Evolutionary conservation across 2,797 vertebrate genomes (phyloP), one percentile per base, ranked within the genome.

Genomic region (Nannoperca australis): DNA sequence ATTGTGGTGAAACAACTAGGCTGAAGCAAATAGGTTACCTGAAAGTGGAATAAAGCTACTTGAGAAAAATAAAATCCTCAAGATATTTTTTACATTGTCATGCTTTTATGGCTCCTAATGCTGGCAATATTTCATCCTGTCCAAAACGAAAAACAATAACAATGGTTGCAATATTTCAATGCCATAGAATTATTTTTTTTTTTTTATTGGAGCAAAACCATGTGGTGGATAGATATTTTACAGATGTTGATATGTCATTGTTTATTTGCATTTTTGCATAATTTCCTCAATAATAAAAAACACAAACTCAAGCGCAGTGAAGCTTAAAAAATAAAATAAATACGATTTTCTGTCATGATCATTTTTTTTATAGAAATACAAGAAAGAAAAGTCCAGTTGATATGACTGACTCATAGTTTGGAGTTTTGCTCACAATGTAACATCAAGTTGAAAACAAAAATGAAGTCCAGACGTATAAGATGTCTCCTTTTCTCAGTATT

Each of bases 111-210:
- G 58, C 72, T 47, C 18, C 51, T 81, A 74, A 82, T 80, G 70
- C 40, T 70, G 55, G 53, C 58, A 47, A 85, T 83, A 82, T 82
- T 72, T 86, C 79, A 82, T 78, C 60, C 60, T 85, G 81, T 81
- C 83, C 13, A 17, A 42, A 58, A 61, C 79, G 76, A 79, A 83
- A 83, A 61, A 59, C 54, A 8, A n/a, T 70, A 70, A 59, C 66
- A 62, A 22, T 36, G 20, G 58, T 53, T 34, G 74, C 38, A 78
- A 81, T 86, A 69, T 65, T 70, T 81, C 81, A 86, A n/a, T 68
- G 70, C 61, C 84, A 71, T 4, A 7, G 42, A 50, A 10, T 22
- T 7, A 10, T 3, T 12, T 14, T 38, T 38, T 18, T 53, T 64
- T 34, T 40, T 51, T 11, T 38, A 36, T 5, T 27, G 27, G 44